Base-by-base conservation (phyloP, 2,888 invertebrate genomes). In the Xestia ashworthii region DNA sequence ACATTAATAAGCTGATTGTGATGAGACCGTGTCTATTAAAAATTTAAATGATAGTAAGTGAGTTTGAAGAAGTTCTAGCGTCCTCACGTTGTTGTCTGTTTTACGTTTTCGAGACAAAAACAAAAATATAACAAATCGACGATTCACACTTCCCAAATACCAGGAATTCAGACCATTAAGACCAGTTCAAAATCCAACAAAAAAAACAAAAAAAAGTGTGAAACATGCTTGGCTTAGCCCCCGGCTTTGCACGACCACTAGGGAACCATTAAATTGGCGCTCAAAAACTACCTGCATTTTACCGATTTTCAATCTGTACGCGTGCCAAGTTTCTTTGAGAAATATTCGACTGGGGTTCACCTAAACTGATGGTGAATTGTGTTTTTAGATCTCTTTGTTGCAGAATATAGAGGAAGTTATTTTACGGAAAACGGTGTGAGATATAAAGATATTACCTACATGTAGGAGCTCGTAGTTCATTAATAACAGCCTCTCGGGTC, bases 271-370 rank as follows among this genome's bases (percentile, higher is more conserved):
- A 72, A 80, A 80, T 68, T 72, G 80, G 22, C 41, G 5, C 14
- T 50, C 46, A 73, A 80, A 83, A 83, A 70, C 38, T 55, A 68
- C 68, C 71, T 65, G 64, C 41, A 65, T 79, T 83, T 75, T 83
- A 83, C 64, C 83, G 80, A 83, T 55, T 71, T 69, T 68, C 76
- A 60, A 80, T 72, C 38, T 55, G 44, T 50, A 44, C 25, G 3
- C 11, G 75, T 83, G 82, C 82, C 82, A 82, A 82, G 62, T 80
- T 68, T 38, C 55, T 62, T n/a, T 70, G 64, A 38, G 60, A 50
- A 70, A 66, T 76, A 80, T 75, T 22, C 48, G 1, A 48, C 74
- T 19, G n/a, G 3, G 12, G 14, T 16, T 25, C 16, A 25, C 67
- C 19, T 73, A 55, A 71, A 78, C 8, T 11, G 16, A 8, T 25